Base-by-base conservation (phyloP, 2,888 invertebrate species). In the Ctenicera cuprea region DNA sequence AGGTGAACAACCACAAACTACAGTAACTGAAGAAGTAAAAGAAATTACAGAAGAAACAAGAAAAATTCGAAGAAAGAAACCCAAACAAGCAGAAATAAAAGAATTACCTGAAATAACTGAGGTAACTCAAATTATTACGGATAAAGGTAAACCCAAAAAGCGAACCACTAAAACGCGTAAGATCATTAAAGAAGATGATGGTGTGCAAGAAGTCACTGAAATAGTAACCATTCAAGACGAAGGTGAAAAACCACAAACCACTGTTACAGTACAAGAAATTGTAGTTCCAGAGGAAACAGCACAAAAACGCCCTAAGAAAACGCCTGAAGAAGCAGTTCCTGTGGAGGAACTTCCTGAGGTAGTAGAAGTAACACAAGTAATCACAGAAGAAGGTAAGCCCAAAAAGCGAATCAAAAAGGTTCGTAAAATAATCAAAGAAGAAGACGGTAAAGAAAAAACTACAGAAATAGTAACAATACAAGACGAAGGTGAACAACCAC, bases 41-140 rank as follows among this genome's bases (percentile, higher is more conserved):
- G 71, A 78, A 63, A 54, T 72, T 7, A 43, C 45, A n/a, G 59
- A 45, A 59, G 37, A 59, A n/a, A 43, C 2, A 5, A 38, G 41
- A n/a, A 38, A 1, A n/a, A 12, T 8, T 8, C 16, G 11, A 7
- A 62, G 11, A 4, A 62, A 62, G n/a, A 22, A 67, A 76, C 82
- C 78, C 62, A 83, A 78, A 14, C 77, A 82, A 74, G 76, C 81
- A 8, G 7, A 14, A 18, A 48, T 80, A 61, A 80, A 81, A 45
- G 82, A 88, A 70, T 76, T 87, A 5, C 81, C 83, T 8, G 87
- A 88, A 79, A 79, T 82, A 67, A 79, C 79, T 68, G 65, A 84
- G 72, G 77, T 77, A 48, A 64, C 85, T 81, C 8, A 87, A 86
- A 3, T 67, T 18, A 61, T n/a, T 1, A n/a, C 81, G 86, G 2